A percentile compares a stretch with the other conserved stretches of the same genome.
Conservation (phyloP, 2,797 vertebrate species). For the Microhierax caerulescens region DNA sequence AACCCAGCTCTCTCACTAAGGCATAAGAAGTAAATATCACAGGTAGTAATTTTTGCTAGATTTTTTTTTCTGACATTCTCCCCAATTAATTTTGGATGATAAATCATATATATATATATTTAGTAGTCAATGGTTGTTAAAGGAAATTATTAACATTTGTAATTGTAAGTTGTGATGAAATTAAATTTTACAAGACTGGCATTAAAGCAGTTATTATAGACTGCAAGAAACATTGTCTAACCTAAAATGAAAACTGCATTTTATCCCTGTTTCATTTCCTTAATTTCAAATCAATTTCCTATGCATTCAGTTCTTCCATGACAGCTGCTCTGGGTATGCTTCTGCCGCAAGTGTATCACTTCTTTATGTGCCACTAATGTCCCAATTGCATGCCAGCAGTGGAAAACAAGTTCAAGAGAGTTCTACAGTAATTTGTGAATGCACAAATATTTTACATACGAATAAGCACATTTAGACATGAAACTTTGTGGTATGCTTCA, state of each 20-base stretch:
- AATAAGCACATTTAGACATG: not conserved
- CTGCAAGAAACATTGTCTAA: constrained; percentile 15
- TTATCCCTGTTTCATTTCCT: constrained; percentile 11
- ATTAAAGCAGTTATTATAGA: not conserved
- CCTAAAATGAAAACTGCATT: constrained; percentile 33
- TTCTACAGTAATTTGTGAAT: not conserved
- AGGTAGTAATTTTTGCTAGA: not conserved
- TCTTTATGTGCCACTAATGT: not conserved
- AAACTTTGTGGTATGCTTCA: not conserved
- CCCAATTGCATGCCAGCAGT: not conserved
- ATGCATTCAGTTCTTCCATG: not conserved
- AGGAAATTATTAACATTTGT: constrained; percentile 32
- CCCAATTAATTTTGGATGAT: not conserved
- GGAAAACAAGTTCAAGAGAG: not conserved
- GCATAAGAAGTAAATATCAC: not conserved
- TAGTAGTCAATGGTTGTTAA: not conserved
- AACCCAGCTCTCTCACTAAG: not conserved
- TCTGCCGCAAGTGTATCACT: not conserved
- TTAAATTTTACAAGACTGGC: not conserved
- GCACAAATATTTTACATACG: not conserved
- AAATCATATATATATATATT: not conserved
- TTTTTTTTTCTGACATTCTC: not conserved
- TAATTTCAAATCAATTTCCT: constrained; percentile 43
- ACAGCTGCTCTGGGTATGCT: not conserved
- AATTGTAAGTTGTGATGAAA: constrained; percentile 30